Evolutionary conservation across 2,797 vertebrate genomes (phyloP).

Genomic region (Otolemur crassicaudatus): DNA sequence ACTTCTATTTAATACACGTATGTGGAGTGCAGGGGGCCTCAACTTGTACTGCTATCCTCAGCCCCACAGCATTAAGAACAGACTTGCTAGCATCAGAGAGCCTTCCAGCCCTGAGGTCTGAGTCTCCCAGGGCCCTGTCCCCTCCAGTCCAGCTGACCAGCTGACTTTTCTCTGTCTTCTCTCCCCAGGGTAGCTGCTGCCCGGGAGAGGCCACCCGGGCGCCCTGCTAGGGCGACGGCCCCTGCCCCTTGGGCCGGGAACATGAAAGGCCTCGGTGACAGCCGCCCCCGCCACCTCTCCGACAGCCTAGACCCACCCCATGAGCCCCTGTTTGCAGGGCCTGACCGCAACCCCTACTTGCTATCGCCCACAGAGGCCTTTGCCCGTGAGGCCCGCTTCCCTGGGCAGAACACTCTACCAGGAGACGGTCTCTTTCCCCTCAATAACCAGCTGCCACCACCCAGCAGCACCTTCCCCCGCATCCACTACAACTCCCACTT

Average conservation of each 20-base stretch:
- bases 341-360: constrained; percentile 95
- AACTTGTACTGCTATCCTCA: background rate
- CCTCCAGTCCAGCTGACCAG: background rate
- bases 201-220: constrained; percentile 72
- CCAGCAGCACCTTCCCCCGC: constrained; percentile 97
- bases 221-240: constrained; percentile 70
- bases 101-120: background rate
- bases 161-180: constrained; percentile 76
- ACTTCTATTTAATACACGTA: background rate
- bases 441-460: constrained; percentile 97
- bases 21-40: background rate
- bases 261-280: constrained; percentile 97
- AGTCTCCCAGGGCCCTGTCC: background rate
- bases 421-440: constrained; percentile 95
- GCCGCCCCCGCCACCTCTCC: constrained; percentile 95
- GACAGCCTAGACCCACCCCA: constrained; percentile 95
- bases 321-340: constrained; percentile 92
- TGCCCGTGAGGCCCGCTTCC: constrained; percentile 93
- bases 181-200: constrained; percentile 77
- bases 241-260: constrained; percentile 79
- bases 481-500: constrained; percentile 99
- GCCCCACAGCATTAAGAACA: background rate
- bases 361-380: constrained; percentile 95
- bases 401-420: constrained; percentile 89
- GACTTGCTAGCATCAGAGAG: background rate